phyloP scores from a whole-genome alignment of 2,797 vertebrate species.

The Cossypha dichroa region DNA sequence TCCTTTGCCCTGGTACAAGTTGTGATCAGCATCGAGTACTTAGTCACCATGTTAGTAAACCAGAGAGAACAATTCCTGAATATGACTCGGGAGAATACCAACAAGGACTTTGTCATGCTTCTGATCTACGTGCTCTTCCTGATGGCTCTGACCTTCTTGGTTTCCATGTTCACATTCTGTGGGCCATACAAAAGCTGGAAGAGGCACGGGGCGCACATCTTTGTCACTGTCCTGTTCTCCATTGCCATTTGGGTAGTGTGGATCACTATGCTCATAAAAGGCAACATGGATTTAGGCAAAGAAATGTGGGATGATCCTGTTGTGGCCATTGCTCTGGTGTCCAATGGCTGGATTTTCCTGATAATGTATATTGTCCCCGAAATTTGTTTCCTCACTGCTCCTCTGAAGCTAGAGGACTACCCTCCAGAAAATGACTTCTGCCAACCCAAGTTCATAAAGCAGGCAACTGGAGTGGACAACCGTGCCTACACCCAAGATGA shows the following conservation, averaged over 20 bases:
- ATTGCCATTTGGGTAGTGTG: slow-evolving; percentile 86
- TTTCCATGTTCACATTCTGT: slow-evolving; percentile 77
- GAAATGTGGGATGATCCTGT: slow-evolving; percentile 86
- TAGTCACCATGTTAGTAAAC: slow-evolving; percentile 79
- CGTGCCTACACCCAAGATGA: slow-evolving; percentile 81
- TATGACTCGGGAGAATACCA: not conserved
- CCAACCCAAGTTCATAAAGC: slow-evolving; percentile 74
- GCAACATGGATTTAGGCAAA: slow-evolving; percentile 4
- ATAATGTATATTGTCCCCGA: slow-evolving; percentile 83
- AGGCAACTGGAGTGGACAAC: slow-evolving; percentile 81
- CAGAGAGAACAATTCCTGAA: slow-evolving; percentile 9
- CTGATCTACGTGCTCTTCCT: slow-evolving; percentile 89
- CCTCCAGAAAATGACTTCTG: slow-evolving; percentile 69
- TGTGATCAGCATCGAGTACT: slow-evolving; percentile 83
- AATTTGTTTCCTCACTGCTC: slow-evolving; percentile 80
- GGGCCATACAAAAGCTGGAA: slow-evolving; percentile 79
- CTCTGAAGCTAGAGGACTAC: slow-evolving; percentile 70
- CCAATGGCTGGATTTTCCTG: slow-evolving; percentile 89
- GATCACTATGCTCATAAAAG: slow-evolving; percentile 84
- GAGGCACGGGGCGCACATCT: slow-evolving; percentile 79
- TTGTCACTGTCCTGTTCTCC: slow-evolving; percentile 81
- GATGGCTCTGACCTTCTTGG: slow-evolving; percentile 75
- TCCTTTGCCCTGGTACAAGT: slow-evolving; percentile 85
- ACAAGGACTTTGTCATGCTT: slow-evolving; percentile 86
- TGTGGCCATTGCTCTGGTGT: slow-evolving; percentile 82